Percentiles rank a stretch among this genome's conserved stretches.
Evolutionary conservation across 2,797 vertebrate species (phyloP).

Genomic region (Anomalospiza imberbis): DNA sequence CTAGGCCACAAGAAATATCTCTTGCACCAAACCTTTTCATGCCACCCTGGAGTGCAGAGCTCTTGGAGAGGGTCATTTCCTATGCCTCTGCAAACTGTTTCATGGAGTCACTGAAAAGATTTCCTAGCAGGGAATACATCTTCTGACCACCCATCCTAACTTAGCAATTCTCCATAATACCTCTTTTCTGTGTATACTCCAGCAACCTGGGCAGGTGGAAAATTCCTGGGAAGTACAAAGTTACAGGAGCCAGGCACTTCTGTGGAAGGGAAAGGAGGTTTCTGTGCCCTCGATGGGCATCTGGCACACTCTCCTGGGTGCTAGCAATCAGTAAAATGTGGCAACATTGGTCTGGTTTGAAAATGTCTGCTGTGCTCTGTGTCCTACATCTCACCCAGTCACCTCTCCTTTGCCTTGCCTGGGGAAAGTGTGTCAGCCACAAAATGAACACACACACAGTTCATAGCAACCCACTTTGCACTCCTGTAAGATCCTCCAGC

Average conservation of each 20-base stretch:
- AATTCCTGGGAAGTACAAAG: not conserved
- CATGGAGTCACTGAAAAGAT: not conserved
- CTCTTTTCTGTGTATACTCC: not conserved
- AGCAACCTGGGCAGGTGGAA: not conserved
- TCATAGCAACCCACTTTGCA: not conserved
- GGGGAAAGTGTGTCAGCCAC: not conserved
- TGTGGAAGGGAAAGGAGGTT: not conserved
- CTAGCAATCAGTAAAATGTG: not conserved
- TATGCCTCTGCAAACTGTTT: not conserved
- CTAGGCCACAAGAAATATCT: not conserved
- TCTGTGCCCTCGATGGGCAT: not conserved
- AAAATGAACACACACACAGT: not conserved
- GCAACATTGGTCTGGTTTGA: not conserved
- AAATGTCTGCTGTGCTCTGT: not conserved
- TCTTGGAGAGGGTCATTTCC: not conserved
- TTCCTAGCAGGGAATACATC: not conserved
- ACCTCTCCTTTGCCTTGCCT: not conserved
- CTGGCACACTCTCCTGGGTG: not conserved
- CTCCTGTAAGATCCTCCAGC: not conserved
- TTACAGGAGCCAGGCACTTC: rapidly evolving
- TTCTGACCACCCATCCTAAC: not conserved
- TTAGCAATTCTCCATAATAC: not conserved
- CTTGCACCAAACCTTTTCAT: not conserved
- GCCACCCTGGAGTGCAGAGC: not conserved
- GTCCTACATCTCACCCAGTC: not conserved